Evolutionary conservation across 2,113 vertebrate species (phyloP), one percentile per base, ranked within the genome.

Genomic region (Colossoma macropomum): DNA sequence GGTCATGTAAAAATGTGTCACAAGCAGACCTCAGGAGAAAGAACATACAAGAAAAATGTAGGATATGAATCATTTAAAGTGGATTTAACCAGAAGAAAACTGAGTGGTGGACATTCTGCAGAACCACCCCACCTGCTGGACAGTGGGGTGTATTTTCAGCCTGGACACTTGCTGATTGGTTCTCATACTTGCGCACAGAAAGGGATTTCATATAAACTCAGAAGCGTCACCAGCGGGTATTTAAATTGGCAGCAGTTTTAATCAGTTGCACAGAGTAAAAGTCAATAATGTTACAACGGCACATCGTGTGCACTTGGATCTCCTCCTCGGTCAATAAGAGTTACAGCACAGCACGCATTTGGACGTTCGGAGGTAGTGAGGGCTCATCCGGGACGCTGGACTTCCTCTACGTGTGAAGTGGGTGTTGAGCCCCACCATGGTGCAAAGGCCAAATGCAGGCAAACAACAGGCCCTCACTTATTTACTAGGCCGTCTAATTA

Each of bases 401-500:
- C 17, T 85, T 68, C n/a, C 54, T 21, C 62, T 74, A 56, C 80
- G 86, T 85, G 73, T 56, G 3, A 74, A 86, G 83, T 78, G 76
- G 72, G 84, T 62, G 54, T 70, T 60, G 84, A 69, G 7, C 69
- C 38, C 72, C 83, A 73, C 65, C 66, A 41, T 38, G 86, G 92
- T 80, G 77, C 92, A 92, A 94, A 93, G 93, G 86, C 85, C 92
- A 89, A 38, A 34, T 56, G 65, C 54, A 63, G 78, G 25, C 80
- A 87, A 88, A 85, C 79, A 87, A 85, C 84, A 70, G 30, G 52
- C 78, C 74, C 54, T 68, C 27, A 89, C 80, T 73, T 93, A 88
- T 94, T 93, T 93, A 90, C 85, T 2, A 77, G 71, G 32, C 21
- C 60, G 88, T 90, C 76, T 94, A 94, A 95, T 94, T 88, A 95